These are phyloP conservation scores for Paramormyrops kingsleyae DNA, from an alignment of 2,113 vertebrate genomes.

Conservation along the genomic window DNA sequence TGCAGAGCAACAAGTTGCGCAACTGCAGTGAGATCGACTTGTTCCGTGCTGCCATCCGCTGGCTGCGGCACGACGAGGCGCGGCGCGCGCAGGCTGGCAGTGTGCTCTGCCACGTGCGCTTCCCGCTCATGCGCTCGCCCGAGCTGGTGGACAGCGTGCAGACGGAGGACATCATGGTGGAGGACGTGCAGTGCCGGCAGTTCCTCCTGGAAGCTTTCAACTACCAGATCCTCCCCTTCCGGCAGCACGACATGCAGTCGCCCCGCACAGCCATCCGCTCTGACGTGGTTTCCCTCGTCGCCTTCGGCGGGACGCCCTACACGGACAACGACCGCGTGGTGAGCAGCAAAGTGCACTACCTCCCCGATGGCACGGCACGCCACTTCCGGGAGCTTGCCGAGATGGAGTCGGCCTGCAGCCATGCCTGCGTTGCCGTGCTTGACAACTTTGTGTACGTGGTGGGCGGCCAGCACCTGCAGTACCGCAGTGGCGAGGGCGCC, in stretches of 20 bases:
- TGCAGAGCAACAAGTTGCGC: constrained; percentile 90
- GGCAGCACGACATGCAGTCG: constrained; percentile 93
- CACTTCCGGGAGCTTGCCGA: constrained; percentile 86
- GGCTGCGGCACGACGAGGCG: constrained; percentile 75
- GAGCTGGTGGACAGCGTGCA: constrained; percentile 95
- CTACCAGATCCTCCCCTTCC: constrained; percentile 92
- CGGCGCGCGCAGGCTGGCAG: constrained; percentile 70
- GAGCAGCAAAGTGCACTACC: constrained; percentile 76
- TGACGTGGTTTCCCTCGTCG: constrained; percentile 71
- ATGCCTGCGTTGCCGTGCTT: constrained; percentile 82
- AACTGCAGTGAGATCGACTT: constrained; percentile 88
- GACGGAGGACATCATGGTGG: constrained; percentile 89
- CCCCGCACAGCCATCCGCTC: constrained; percentile 78
- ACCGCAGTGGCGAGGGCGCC: constrained; percentile 89
- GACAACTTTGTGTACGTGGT: constrained; percentile 95
- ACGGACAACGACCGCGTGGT: constrained; percentile 88
- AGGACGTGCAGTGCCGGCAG: constrained; percentile 83
- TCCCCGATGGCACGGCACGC: constrained; percentile 64
- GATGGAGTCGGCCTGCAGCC: constrained; percentile 89
- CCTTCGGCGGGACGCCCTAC: constrained; percentile 91
- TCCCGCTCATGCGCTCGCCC: constrained; percentile 87
- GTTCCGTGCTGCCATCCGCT: constrained; percentile 81
- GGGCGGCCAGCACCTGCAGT: constrained; percentile 88
- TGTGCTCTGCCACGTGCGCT: constrained; percentile 88
- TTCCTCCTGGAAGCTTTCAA: constrained; percentile 94